A percentile compares a stretch with the other conserved stretches of the same genome.
phyloP scores from a whole-genome alignment of 2,797 vertebrate species.

The Lemur catta region DNA sequence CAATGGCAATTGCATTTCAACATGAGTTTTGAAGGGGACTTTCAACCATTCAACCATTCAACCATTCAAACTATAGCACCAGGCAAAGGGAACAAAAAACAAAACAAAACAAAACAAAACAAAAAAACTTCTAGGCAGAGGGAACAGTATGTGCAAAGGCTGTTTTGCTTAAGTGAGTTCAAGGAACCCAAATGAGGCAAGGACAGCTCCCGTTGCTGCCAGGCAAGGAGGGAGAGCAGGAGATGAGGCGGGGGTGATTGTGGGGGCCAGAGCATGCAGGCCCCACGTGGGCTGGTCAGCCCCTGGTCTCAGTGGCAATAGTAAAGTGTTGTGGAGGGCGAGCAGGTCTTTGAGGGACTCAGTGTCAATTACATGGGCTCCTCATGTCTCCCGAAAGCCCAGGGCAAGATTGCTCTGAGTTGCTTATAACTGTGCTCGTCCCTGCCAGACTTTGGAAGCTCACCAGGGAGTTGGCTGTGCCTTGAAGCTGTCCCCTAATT shows the following conservation, averaged over 20 bases:
- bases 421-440: slow-evolving; percentile 36
- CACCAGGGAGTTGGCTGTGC: not conserved
- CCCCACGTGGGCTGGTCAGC: not conserved
- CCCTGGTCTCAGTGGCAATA: not conserved
- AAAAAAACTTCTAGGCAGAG: not conserved
- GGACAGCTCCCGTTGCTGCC: not conserved
- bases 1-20: not conserved
- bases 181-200: not conserved
- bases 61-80: not conserved
- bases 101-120: not conserved
- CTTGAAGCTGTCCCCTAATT: not conserved
- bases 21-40: not conserved
- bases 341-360: slow-evolving; percentile 43
- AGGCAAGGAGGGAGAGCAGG: not conserved
- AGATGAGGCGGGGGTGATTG: no score
- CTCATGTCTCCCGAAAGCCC: not conserved
- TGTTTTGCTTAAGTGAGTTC: not conserved
- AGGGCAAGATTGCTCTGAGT: not conserved
- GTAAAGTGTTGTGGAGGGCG: not conserved
- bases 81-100: not conserved
- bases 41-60: not conserved
- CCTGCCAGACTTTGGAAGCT: not conserved
- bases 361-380: not conserved
- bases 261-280: rapidly evolving
- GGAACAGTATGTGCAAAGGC: not conserved